Evolutionary conservation across 2,888 invertebrate genomes (phyloP).

Genomic region (Hybos culiciformis): DNA sequence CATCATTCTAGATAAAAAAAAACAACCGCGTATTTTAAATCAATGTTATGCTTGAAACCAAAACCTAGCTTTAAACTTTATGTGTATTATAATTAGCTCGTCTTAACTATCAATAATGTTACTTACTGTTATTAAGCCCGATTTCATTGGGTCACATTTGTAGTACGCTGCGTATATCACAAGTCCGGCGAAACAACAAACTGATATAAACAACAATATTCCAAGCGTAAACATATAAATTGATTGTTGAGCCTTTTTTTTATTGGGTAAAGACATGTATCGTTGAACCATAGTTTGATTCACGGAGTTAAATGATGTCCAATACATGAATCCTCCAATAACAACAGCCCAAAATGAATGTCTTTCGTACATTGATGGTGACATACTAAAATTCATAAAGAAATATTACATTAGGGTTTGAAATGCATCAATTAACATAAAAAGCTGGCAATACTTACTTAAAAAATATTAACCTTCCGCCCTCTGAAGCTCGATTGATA

Average conservation of each 20-base stretch:
- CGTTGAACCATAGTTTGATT: conserved; percentile 87
- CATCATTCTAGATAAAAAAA: conserved; percentile 41
- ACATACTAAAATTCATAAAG: conserved; percentile 40
- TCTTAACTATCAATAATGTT: conserved; percentile 17
- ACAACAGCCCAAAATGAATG: conserved; percentile 73
- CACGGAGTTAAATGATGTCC: conserved; percentile 71
- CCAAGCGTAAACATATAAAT: conserved; percentile 56
- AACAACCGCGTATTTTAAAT: background rate
- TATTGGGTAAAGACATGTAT: conserved; percentile 58
- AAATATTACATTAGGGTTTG: background rate
- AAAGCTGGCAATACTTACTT: conserved; percentile 37
- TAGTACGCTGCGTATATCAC: conserved; percentile 54
- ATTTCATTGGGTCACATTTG: conserved; percentile 50
- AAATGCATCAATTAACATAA: background rate
- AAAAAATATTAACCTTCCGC: conserved; percentile 43
- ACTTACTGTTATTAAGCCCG: conserved; percentile 35
- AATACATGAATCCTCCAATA: conserved; percentile 64
- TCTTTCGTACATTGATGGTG: conserved; percentile 59
- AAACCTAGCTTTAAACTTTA: background rate
- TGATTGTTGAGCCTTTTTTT: conserved; percentile 52
- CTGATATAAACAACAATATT: conserved; percentile 49
- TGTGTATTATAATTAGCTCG: background rate
- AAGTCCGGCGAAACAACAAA: conserved; percentile 63
- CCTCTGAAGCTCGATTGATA: conserved; percentile 38
- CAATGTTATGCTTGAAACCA: background rate